phyloP scores from a whole-genome alignment of 2,113 vertebrate genomes.

The Daphoenositta chrysoptera region DNA sequence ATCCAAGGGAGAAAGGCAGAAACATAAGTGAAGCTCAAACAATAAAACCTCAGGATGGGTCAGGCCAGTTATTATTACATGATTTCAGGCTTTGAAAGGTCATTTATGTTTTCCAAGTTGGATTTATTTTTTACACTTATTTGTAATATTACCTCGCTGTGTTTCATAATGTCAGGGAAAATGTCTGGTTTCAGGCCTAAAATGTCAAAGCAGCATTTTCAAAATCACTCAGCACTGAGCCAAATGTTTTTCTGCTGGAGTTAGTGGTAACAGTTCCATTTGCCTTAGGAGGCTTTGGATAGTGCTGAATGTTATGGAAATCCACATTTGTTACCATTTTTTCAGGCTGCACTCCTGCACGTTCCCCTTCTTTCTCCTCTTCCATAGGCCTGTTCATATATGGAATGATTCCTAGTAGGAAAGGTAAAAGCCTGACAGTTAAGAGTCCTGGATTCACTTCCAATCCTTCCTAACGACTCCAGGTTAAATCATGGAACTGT shows the following conservation, averaged over 20 bases:
- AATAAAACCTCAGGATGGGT: slow-evolving; percentile 42
- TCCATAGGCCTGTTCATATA: neutral
- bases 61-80: slow-evolving; percentile 48
- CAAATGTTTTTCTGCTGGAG: slow-evolving; percentile 14
- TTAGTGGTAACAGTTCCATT: neutral
- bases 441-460: neutral
- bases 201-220: slow-evolving; percentile 65
- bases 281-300: neutral
- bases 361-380: neutral
- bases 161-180: slow-evolving; percentile 65
- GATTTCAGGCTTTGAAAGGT: slow-evolving; percentile 63
- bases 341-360: neutral
- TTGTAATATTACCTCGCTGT: slow-evolving; percentile 49
- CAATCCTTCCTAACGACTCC: neutral
- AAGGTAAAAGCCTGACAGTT: neutral
- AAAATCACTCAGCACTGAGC: neutral
- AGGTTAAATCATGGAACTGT: neutral
- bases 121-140: slow-evolving; percentile 60
- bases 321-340: neutral
- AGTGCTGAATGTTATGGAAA: neutral
- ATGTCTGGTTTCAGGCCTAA: slow-evolving; percentile 59
- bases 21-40: neutral
- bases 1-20: neutral
- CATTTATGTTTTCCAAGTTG: slow-evolving; percentile 62
- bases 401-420: neutral